Base-by-base conservation (phyloP, 2,113 vertebrate genomes). In the Anser cygnoides region DNA sequence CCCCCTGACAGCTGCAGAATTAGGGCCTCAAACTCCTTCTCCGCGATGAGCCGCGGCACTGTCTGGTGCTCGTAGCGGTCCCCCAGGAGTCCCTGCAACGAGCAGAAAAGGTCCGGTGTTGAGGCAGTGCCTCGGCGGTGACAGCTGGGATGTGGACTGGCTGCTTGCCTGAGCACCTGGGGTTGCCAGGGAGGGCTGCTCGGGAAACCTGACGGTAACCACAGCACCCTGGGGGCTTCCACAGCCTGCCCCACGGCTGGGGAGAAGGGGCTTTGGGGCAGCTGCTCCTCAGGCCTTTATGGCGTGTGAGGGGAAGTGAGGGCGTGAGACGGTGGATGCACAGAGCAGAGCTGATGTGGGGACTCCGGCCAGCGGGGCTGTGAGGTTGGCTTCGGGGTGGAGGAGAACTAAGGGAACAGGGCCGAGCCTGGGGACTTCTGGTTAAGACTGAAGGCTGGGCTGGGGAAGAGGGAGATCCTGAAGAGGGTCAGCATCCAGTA, bases 21-120 rank as follows among this genome's bases (percentile, higher is more conserved):
- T 63, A 99, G 92, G 0, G 96, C 90, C 23, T 98, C 97, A 86
- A 98, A 99, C 58, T 98, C 98, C 63, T 97, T 95, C 76, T 98
- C 98, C 4, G 93, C 87, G 8, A 98, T 96, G 71, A 97, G 63
- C 1, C 20, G 84, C 37, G 98, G 98, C 49, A 98, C 58, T 1
- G 96, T 78, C 3, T 98, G 96, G 65, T 97, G 97, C 6, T 98
- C 98, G 0, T 98, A 99, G n/a, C 96, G 96, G 95, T 98, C 97
- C 44, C 99, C 98, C 52, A 99, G 84, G 33, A 99, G 97, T 43
- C 97, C 98, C 99, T 99, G 91, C 19, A 31, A 26, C 28, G 57
- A 49, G 87, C 39, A 63, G 6, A 74, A 80, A 85, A 74, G 55
- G 35, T 35, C 57, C 0, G 4, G 49, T 18, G 6, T 52, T 41